Evolutionary conservation across 2,888 invertebrate genomes (phyloP).

Genomic region (Margaritifera margaritifera): DNA sequence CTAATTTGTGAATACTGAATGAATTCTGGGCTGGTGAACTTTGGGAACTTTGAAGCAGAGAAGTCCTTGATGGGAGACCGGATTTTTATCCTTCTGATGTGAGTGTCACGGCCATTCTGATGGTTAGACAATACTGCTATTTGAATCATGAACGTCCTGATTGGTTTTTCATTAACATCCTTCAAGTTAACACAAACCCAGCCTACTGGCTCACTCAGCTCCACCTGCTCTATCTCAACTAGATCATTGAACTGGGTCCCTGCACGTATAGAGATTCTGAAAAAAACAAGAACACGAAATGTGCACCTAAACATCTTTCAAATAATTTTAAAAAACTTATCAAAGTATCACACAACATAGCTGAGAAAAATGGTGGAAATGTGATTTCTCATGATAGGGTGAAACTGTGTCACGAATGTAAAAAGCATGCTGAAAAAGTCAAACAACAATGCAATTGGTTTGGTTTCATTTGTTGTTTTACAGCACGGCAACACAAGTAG

Average conservation of each 20-base stretch:
- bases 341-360: too few relatives aligned
- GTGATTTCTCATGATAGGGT: too few relatives aligned
- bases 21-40: conserved; percentile 78
- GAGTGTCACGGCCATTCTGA: conserved; percentile 98
- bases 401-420: too few relatives aligned
- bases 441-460: too few relatives aligned
- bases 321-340: too few relatives aligned
- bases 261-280: conserved; percentile 78
- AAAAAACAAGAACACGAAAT: conserved; percentile 12
- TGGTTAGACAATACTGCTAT: conserved; percentile 88
- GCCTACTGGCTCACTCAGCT: conserved; percentile 94
- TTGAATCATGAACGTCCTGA: conserved; percentile 86
- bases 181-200: conserved; percentile 96
- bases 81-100: conserved; percentile 96
- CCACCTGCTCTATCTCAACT: conserved; percentile 94
- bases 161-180: conserved; percentile 82
- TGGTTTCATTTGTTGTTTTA: too few relatives aligned
- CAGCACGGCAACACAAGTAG: too few relatives aligned
- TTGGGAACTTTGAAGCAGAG: conserved; percentile 76
- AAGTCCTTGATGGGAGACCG: conserved; percentile 83
- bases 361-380: too few relatives aligned
- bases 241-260: conserved; percentile 98
- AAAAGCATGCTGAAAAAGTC: too few relatives aligned
- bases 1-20: conserved; percentile 48
- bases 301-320: too few relatives aligned